Base-by-base conservation (phyloP, 2,797 vertebrate species). In the Delichon dasypus region DNA sequence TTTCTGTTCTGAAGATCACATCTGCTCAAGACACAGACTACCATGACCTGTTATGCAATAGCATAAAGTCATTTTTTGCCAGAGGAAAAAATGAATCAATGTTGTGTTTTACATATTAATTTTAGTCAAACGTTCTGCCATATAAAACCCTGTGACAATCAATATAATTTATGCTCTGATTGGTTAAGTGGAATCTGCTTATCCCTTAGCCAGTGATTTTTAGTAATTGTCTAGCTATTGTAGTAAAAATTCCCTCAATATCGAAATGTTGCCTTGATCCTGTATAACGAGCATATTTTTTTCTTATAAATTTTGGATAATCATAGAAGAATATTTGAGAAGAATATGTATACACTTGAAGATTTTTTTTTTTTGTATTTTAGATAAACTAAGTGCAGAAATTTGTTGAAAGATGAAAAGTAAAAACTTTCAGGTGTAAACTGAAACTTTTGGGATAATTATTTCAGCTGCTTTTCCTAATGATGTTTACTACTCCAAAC, bases 11-110 rank as follows among this genome's bases (percentile, higher is more conserved):
- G 30, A 61, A 64, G n/a, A 53, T 84, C 38, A 44, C 18, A 51
- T 88, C 67, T 74, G 16, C 29, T 74, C 58, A 83, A 72, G 36
- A 81, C 16, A 7, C 40, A 84, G 47, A 90, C 14, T 18, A 65
- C 36, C n/a, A 25, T 62, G 44, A 75, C 17, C 22, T 75, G 66
- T 92, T 92, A 88, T 40, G 54, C 50, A 94, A 91, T 6, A 78
- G 13, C 54, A 61, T 23, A 36, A 72, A 75, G 17, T 60, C 4
- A 26, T 74, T 62, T 70, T 88, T 86, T 75, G 72, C 76, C 62
- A 68, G 75, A 80, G 78, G 75, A 90, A 94, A 94, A 94, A 95
- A 62, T 80, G 26, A 95, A 72, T 51, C 53, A 67, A 19, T 83
- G 58, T 61, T 90, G 44, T 67, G 34, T 27, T 90, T 93, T 68